Base-by-base conservation (phyloP, 2,888 invertebrate species). In the Idaea straminata region DNA sequence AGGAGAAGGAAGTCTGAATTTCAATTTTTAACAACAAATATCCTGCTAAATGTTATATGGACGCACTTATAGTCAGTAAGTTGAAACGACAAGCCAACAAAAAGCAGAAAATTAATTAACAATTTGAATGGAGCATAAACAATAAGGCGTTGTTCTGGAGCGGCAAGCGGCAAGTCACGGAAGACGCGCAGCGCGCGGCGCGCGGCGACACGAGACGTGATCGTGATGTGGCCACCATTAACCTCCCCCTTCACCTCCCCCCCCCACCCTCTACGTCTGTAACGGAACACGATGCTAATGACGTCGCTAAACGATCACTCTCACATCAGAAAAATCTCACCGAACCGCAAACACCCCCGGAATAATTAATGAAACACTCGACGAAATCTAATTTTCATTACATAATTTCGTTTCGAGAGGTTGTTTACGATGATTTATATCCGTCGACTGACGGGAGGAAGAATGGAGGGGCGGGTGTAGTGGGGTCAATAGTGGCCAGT, bases 291-390 rank as follows among this genome's bases (percentile, higher is more conserved):
- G 47, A 13, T 47, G 47, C 13, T 10, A 7, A 10, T 5, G 47
- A 47, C 47, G 47, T 7, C 47, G 47, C 10, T 10, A 6, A 47
- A 47, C 47, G 47, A 47, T 47, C 13, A 47, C 47, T 47, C 47
- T 47, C 47, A 47, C 47, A 47, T 47, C 47, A 10, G 47, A 10
- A 47, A 47, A 47, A 47, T 47, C 47, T 47, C 10, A 47, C 47
- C 47, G 13, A 47, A 47, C 36, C 7, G 47, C 47, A 7, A 47
- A 47, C 47, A 47, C 13, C 47, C 47, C 4, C 7, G 47, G 47
- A 47, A 47, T 47, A 47, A 47, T 47, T 47, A 47, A 47, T 47
- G 47, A 47, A 47, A 47, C 47, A 47, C 47, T 47, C 47, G 47
- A 47, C 47, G 47, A 47, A 47, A 47, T 47, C 47, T 47, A 47